Percentiles rank a stretch among this genome's conserved stretches.
Evolutionary conservation across 2,113 vertebrate genomes (phyloP).

Genomic region (Lophochroa leadbeateri): DNA sequence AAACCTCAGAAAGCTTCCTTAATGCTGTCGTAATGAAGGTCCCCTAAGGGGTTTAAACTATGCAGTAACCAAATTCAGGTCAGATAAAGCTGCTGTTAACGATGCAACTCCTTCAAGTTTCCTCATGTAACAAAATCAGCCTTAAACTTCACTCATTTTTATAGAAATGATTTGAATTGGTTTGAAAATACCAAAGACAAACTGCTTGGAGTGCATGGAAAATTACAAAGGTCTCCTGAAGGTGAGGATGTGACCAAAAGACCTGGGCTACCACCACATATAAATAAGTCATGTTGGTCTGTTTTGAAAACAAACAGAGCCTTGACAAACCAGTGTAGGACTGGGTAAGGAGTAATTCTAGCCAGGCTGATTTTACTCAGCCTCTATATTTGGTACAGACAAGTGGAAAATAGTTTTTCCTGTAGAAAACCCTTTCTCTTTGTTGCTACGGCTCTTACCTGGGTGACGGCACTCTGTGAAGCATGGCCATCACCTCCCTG

Average conservation of each 20-base stretch:
- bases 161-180: no score
- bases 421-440: neutral
- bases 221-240: slow-evolving; percentile 15
- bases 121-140: neutral
- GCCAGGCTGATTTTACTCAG: neutral
- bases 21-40: neutral
- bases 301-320: slow-evolving; percentile 23
- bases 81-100: slow-evolving; percentile 31
- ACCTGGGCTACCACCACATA: neutral
- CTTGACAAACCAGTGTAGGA: neutral
- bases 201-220: neutral
- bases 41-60: slow-evolving; percentile 11
- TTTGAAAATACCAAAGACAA: neutral
- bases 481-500: rapidly evolving
- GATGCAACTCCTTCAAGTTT: slow-evolving; percentile 27
- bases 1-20: slow-evolving; percentile 21
- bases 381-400: neutral
- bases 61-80: slow-evolving; percentile 44
- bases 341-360: neutral
- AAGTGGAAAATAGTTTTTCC: neutral
- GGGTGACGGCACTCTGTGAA: neutral
- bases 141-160: neutral
- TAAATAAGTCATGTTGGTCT: neutral
- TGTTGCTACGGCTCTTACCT: neutral
- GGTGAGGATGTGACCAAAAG: neutral